These are phyloP conservation scores for Ianthella basta DNA, from an alignment of 37 sponge, comb jelly and placozoan genomes.

Conservation along the genomic window DNA sequence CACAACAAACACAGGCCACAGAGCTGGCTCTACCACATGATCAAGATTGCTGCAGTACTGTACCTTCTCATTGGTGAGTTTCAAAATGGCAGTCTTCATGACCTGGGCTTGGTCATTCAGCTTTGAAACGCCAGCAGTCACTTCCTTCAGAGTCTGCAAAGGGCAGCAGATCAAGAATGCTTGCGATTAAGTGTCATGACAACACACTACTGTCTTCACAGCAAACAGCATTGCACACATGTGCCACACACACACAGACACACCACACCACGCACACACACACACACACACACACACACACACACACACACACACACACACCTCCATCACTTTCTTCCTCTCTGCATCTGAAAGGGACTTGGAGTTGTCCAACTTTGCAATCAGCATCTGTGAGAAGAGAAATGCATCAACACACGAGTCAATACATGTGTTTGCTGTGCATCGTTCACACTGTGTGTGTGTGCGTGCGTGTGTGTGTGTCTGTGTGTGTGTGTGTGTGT, in stretches of 20 bases:
- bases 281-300: not conserved
- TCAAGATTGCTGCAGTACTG: not conserved
- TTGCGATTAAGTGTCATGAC: not conserved
- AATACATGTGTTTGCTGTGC: not conserved
- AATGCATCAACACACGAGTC: not conserved
- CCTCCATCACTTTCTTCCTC: constrained; percentile 66
- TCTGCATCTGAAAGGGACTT: constrained; percentile 68
- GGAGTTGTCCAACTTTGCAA: constrained; percentile 73
- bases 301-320: constrained; percentile 31
- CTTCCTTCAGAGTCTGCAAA: constrained; percentile 18
- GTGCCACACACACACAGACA: not conserved
- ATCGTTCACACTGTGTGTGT: too few relatives aligned
- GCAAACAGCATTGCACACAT: not conserved
- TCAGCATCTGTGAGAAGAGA: constrained; percentile 53
- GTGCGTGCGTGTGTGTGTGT: too few relatives aligned
- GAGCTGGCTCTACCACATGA: too few relatives aligned
- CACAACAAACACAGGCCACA: not conserved
- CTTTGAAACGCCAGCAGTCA: constrained; percentile 14
- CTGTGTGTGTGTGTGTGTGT: too few relatives aligned
- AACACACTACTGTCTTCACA: not conserved
- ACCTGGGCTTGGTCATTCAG: constrained; percentile 32
- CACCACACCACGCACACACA: constrained; percentile 11
- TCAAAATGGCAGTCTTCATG: not conserved
- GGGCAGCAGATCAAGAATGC: not conserved
- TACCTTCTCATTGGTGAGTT: constrained; percentile 30